Evolutionary conservation across 1,140 invertebrate species (phyloP).

Genomic region (Stegodyphus dumicola): DNA sequence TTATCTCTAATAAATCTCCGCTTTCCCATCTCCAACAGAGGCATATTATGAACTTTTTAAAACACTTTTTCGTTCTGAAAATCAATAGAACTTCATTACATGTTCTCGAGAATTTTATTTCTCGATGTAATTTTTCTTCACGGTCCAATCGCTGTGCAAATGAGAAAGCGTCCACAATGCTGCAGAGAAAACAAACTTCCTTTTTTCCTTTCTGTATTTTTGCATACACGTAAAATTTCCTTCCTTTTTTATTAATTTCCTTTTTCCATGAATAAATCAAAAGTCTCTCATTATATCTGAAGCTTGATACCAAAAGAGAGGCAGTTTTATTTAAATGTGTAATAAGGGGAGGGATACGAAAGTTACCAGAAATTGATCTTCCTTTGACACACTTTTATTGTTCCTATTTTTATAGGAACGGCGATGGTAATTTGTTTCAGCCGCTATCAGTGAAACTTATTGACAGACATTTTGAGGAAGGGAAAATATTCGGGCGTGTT

Average conservation of each 20-base stretch:
- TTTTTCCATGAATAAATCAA: constrained; percentile 19
- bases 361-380: constrained; percentile 20
- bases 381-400: constrained; percentile 43
- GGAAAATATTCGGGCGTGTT: constrained; percentile 18
- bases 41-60: constrained; percentile 30
- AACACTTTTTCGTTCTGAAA: constrained; percentile 11
- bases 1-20: too few species aligned
- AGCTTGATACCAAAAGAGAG: neutral
- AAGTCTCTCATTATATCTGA: constrained; percentile 13
- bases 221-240: neutral
- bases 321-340: constrained; percentile 34
- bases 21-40: too few species aligned
- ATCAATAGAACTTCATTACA: constrained; percentile 39
- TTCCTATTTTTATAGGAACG: constrained; percentile 22
- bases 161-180: constrained; percentile 32
- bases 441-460: constrained; percentile 40
- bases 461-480: constrained; percentile 14
- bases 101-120: neutral
- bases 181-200: constrained; percentile 18
- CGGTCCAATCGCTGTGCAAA: constrained; percentile 19
- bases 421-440: constrained; percentile 32
- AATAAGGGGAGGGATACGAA: neutral
- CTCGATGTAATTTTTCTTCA: constrained; percentile 3
- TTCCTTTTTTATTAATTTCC: neutral
- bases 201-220: neutral